These are phyloP conservation scores for Drosophila siamana DNA, from an alignment of 2,888 invertebrate genomes.

Conservation along the genomic window DNA sequence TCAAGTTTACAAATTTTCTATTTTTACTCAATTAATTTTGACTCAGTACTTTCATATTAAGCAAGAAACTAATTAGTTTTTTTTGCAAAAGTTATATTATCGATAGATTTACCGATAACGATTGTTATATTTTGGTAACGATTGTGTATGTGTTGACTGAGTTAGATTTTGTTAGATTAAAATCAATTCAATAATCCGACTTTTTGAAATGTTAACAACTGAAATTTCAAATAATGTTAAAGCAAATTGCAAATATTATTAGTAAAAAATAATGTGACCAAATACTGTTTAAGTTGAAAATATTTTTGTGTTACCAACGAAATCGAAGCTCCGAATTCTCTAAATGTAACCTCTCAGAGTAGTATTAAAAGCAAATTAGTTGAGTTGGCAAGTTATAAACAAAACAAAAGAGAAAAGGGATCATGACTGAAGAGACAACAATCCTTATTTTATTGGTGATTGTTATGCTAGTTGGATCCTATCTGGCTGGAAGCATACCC, in stretches of 20 bases:
- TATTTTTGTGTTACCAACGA: not conserved
- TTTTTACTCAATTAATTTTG: not conserved
- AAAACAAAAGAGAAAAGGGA: not conserved
- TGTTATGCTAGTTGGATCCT: conserved; percentile 98
- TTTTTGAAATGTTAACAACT: not conserved
- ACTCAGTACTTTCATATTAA: not conserved
- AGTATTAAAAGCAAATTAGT: conserved; percentile 31
- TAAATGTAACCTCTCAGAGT: not conserved
- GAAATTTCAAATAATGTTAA: not conserved
- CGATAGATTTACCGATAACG: not conserved
- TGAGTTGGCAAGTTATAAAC: conserved; percentile 55
- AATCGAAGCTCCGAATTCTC: not conserved
- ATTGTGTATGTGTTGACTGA: too few species aligned
- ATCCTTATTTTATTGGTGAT: conserved; percentile 93
- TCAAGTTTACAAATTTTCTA: not conserved
- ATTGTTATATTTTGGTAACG: not conserved
- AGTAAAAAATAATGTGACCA: not conserved
- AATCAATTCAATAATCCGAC: not conserved
- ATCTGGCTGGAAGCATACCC: conserved; percentile 97
- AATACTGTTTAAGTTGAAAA: not conserved
- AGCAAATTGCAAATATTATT: not conserved
- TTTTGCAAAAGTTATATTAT: not conserved
- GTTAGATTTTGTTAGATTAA: not conserved
- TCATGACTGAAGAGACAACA: conserved; percentile 89
- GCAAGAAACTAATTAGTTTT: not conserved